Conservation (phyloP, 1,140 invertebrate species). For the Orchestia grillus region DNA sequence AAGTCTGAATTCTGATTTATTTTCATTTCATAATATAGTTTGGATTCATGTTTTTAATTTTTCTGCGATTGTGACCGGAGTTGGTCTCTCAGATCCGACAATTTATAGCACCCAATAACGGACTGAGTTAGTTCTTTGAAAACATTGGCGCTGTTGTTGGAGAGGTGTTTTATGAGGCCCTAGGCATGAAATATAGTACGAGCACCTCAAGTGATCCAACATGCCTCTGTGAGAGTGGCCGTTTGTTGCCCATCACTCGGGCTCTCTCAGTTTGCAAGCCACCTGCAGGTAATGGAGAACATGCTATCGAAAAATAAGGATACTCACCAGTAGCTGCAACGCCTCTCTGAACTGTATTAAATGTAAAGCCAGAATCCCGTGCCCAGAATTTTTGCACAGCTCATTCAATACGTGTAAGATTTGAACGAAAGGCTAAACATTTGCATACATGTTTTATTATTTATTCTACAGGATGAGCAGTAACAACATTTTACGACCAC, state of each 20-base stretch:
- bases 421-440: neutral
- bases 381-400: neutral
- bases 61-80: neutral
- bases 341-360: neutral
- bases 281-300: neutral
- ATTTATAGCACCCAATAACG: neutral
- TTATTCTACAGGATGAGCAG: too few relatives aligned
- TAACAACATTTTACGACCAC: too few relatives aligned
- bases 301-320: neutral
- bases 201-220: neutral
- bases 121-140: neutral
- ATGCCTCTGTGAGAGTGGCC: neutral
- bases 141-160: neutral
- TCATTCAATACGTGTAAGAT: neutral
- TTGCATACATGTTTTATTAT: neutral
- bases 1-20: neutral
- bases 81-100: neutral
- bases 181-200: neutral
- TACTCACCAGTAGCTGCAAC: neutral
- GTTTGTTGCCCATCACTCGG: neutral
- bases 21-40: neutral
- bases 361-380: too few relatives aligned
- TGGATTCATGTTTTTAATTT: neutral
- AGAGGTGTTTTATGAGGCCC: neutral
- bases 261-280: neutral